Percentiles rank a stretch among this genome's conserved stretches.
phyloP scores from a whole-genome alignment of 2,113 vertebrate genomes.

The Corythoichthys intestinalis region DNA sequence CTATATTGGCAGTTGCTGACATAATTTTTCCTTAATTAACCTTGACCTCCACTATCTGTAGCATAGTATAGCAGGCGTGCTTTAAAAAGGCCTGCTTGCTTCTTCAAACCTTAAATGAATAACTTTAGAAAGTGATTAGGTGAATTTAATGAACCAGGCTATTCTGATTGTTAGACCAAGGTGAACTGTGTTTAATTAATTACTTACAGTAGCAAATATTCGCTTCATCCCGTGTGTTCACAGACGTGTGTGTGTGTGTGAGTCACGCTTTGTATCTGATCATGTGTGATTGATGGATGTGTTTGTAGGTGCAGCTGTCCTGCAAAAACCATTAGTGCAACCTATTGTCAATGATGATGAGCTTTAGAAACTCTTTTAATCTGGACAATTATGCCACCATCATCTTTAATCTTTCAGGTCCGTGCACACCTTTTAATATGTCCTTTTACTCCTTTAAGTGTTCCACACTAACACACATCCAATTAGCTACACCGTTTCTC shows the following conservation, averaged over 20 bases:
- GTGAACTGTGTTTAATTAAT: slow-evolving; percentile 22
- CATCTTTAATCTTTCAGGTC: slow-evolving; percentile 51
- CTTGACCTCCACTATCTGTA: slow-evolving; percentile 9
- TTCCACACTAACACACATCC: slow-evolving; percentile 10
- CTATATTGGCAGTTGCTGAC: background rate
- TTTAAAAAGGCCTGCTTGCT: background rate
- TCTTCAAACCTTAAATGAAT: slow-evolving; percentile 6
- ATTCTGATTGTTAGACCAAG: slow-evolving; percentile 15
- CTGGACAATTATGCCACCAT: slow-evolving; percentile 50
- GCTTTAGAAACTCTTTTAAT: slow-evolving; percentile 46
- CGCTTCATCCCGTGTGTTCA: background rate
- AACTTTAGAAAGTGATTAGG: slow-evolving; percentile 13
- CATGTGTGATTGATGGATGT: slow-evolving; percentile 35
- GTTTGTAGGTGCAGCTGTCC: slow-evolving; percentile 26
- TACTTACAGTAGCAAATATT: slow-evolving; percentile 9
- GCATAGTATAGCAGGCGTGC: background rate
- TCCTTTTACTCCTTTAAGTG: slow-evolving; percentile 3
- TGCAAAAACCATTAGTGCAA: slow-evolving; percentile 44
- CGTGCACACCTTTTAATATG: slow-evolving; percentile 28
- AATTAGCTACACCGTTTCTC: slow-evolving; percentile 54
- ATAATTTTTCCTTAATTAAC: background rate
- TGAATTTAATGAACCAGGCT: slow-evolving; percentile 14
- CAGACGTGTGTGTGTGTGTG: slow-evolving; percentile 1
- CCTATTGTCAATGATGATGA: slow-evolving; percentile 60
- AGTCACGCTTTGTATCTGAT: slow-evolving; percentile 23